Base-by-base conservation (phyloP, 2,888 invertebrate species). In the Aphelenchoides bicaudatus region DNA sequence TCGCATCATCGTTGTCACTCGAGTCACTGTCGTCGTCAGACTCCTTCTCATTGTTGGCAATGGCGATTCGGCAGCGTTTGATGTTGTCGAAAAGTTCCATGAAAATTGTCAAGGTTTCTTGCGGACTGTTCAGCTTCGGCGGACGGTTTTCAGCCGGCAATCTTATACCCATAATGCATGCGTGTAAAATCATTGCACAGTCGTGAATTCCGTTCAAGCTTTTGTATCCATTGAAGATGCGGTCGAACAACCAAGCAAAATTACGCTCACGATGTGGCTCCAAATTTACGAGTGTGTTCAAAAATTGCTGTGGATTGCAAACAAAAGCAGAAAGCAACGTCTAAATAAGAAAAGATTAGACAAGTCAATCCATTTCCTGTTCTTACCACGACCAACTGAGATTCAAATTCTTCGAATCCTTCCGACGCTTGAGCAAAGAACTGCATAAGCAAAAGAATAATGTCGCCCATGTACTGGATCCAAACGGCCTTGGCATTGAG, bases 361-460 rank as follows among this genome's bases (percentile, higher is more conserved):
- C 34, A 34, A 34, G 29, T 48, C 6, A 48, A 48, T n/a, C 8
- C n/a, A n/a, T 16, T 25, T 47, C 5, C 13, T 19, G 19, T n/a
- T 29, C 59, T 50, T 43, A 70, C 68, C 46, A 71, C 60, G 21
- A 65, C 38, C 28, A 71, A 39, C 25, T 70, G 72, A 19, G 65
- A 43, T 30, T 52, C 46, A n/a, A 71, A 47, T 19, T 68, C 62
- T 23, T 53, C 37, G 13, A 27, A n/a, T 19, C 6, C 21, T 2
- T 39, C 53, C 30, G 58, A 54, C 38, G 30, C 29, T 19, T 50
- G 38, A 8, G 55, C 50, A n/a, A 29, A 38, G 10, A 59, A 23
- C 21, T 55, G 56, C 23, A 61, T 57, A 3, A 59, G 53, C 46
- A 72, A 28, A 34, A 51, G 58, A 21, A 65, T 25, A 29, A 68